Conservation (phyloP, 92 coral and sea anemone genomes). For the Phenganax marumi region DNA sequence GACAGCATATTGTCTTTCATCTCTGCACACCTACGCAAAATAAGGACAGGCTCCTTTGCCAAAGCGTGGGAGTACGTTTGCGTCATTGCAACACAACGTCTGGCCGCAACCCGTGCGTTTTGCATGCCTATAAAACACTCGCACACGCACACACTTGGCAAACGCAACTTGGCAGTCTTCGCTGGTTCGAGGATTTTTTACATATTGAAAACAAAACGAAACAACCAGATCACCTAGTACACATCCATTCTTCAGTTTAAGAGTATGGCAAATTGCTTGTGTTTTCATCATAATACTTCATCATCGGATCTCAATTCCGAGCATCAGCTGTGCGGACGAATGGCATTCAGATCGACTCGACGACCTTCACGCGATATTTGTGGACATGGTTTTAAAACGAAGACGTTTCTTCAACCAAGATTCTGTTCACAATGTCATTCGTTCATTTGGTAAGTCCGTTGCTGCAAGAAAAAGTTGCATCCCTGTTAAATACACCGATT, state of each 20-base stretch:
- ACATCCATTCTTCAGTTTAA: background rate
- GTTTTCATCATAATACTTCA: slow-evolving; percentile 4
- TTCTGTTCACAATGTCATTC: slow-evolving; percentile 32
- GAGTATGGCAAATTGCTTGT: slow-evolving; percentile 25
- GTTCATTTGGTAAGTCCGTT: slow-evolving; percentile 31
- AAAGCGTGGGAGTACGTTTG: slow-evolving; percentile 16
- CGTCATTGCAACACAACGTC: slow-evolving; percentile 5
- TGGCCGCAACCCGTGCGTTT: background rate
- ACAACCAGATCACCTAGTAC: no score
- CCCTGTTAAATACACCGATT: background rate
- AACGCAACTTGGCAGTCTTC: background rate
- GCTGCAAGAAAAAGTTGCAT: background rate
- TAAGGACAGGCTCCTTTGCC: slow-evolving; percentile 13
- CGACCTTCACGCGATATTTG: slow-evolving; percentile 29
- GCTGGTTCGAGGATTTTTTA: slow-evolving; percentile 6
- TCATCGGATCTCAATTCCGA: slow-evolving; percentile 20
- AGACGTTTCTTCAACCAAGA: slow-evolving; percentile 33
- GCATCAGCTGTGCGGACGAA: slow-evolving; percentile 13
- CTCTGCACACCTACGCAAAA: background rate
- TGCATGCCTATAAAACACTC: background rate
- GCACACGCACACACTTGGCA: background rate
- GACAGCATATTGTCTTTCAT: slow-evolving; percentile 17
- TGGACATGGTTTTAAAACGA: slow-evolving; percentile 31
- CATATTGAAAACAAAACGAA: background rate
- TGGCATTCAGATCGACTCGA: slow-evolving; percentile 18